Evolutionary conservation across 1,140 invertebrate species (phyloP).

Genomic region (Stenopsyche tienmushanensis): DNA sequence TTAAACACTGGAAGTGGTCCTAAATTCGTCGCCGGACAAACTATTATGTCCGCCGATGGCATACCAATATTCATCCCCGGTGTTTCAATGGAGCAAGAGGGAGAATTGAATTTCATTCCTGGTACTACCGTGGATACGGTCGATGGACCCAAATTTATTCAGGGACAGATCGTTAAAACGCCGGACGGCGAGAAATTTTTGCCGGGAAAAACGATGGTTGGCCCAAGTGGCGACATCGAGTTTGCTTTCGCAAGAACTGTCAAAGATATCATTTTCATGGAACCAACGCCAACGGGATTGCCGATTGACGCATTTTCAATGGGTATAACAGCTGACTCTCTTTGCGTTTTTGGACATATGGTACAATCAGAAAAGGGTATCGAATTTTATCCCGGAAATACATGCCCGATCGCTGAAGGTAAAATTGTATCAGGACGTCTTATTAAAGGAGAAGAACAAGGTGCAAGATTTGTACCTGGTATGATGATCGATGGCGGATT

Average conservation of each 20-base stretch:
- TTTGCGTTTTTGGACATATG: slow-evolving; percentile 69
- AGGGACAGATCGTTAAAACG: slow-evolving; percentile 65
- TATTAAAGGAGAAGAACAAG: slow-evolving; percentile 60
- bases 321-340: slow-evolving; percentile 54
- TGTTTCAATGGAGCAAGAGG: slow-evolving; percentile 49
- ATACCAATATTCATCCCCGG: slow-evolving; percentile 58
- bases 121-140: slow-evolving; percentile 66
- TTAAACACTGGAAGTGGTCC: slow-evolving; percentile 63
- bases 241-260: slow-evolving; percentile 62
- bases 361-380: slow-evolving; percentile 66
- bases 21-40: slow-evolving; percentile 68
- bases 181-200: slow-evolving; percentile 61
- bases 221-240: slow-evolving; percentile 55
- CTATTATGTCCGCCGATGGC: slow-evolving; percentile 57
- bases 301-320: slow-evolving; percentile 62
- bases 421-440: slow-evolving; percentile 69
- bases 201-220: slow-evolving; percentile 59
- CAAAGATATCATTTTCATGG: slow-evolving; percentile 58
- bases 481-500: slow-evolving; percentile 68
- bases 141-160: slow-evolving; percentile 65
- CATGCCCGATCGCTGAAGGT: slow-evolving; percentile 51
- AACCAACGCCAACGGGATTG: slow-evolving; percentile 56
- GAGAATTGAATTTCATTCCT: slow-evolving; percentile 60
- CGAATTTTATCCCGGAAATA: slow-evolving; percentile 68
- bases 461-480: slow-evolving; percentile 69